Percentiles rank a stretch among this genome's conserved stretches.
These are phyloP conservation scores for Charadrius vociferus DNA, from an alignment of 2,113 vertebrate species.

Conservation along the genomic window DNA sequence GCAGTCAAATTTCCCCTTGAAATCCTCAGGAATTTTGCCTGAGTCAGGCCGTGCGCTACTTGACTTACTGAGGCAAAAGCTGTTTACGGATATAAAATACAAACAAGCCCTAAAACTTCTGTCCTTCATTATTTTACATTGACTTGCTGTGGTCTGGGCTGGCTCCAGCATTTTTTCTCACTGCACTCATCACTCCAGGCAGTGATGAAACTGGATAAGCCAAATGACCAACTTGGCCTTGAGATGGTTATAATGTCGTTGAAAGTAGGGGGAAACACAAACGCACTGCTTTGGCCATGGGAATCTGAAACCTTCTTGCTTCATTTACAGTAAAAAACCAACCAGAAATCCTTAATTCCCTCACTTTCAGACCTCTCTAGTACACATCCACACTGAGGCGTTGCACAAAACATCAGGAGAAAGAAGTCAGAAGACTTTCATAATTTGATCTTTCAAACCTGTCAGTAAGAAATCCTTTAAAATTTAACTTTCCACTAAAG, in stretches of 20 bases:
- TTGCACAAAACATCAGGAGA: background rate
- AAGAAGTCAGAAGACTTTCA: background rate
- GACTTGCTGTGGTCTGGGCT: background rate
- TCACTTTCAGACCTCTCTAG: background rate
- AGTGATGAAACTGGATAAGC: background rate
- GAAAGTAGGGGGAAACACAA: background rate
- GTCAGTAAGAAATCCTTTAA: background rate
- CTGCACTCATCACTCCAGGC: background rate
- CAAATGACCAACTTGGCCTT: background rate
- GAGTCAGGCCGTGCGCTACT: rapidly evolving
- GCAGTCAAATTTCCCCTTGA: background rate
- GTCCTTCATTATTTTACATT: background rate
- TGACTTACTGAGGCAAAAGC: background rate
- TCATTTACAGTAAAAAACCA: background rate
- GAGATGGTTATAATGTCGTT: background rate
- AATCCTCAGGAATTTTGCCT: background rate
- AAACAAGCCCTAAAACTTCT: background rate
- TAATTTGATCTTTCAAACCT: background rate
- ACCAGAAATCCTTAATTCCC: background rate
- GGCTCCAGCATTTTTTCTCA: background rate
- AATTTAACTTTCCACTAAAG: background rate
- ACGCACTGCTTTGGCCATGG: background rate
- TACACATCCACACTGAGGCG: background rate
- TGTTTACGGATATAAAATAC: background rate
- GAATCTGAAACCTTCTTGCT: background rate